phyloP scores from a whole-genome alignment of 2,113 vertebrate genomes.

The Syngnathus scovelli region DNA sequence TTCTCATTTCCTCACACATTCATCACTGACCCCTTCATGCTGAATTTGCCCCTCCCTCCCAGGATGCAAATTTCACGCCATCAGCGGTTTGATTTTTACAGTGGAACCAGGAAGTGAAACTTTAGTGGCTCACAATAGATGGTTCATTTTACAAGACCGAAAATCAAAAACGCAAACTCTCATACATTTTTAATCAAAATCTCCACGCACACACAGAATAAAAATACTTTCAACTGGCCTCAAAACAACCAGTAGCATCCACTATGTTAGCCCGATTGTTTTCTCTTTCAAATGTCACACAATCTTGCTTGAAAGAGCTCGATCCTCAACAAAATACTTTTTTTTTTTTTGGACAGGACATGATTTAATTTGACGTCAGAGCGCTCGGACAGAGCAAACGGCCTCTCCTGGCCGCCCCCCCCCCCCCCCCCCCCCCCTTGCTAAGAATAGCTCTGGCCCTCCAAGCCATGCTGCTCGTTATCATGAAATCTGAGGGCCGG shows the following conservation, averaged over 20 bases:
- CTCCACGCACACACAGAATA: too few species aligned
- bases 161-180: too few species aligned
- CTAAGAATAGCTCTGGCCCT: conserved; percentile 46
- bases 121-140: too few species aligned
- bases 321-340: neutral
- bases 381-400: conserved; percentile 18
- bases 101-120: too few species aligned
- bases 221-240: too few species aligned
- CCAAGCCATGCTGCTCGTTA: conserved; percentile 22
- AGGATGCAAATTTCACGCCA: neutral
- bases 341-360: conserved; percentile 4
- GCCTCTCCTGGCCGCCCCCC: conserved; percentile 6
- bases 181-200: too few species aligned
- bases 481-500: conserved; percentile 10
- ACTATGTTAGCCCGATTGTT: neutral
- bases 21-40: conserved; percentile 24
- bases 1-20: conserved; percentile 15
- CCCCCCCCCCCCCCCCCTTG: neutral
- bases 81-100: neutral
- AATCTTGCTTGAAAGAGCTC: neutral
- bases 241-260: neutral
- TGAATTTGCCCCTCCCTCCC: neutral
- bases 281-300: neutral
- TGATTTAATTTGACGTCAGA: conserved; percentile 24
- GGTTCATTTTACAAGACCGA: too few species aligned